These are phyloP conservation scores for Eristalinus aeneus DNA, from an alignment of 2,888 invertebrate species.

Conservation along the genomic window DNA sequence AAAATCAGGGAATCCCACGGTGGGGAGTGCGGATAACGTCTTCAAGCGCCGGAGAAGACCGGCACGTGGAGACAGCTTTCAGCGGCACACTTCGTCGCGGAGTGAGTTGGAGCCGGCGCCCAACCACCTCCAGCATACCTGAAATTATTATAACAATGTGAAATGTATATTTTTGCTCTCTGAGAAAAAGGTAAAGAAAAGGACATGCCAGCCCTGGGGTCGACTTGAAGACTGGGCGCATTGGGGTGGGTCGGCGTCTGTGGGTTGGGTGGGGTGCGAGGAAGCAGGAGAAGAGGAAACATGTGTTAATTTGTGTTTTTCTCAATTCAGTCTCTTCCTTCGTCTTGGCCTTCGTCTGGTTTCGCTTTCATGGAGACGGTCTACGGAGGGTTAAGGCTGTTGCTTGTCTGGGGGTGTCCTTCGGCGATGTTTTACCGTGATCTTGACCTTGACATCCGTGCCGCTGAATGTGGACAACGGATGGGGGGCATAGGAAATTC, in stretches of 20 bases:
- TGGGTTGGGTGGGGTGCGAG: not conserved
- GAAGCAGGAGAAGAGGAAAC: constrained; percentile 44
- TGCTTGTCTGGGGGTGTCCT: constrained; percentile 45
- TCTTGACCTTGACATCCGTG: constrained; percentile 58
- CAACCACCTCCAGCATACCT: constrained; percentile 7
- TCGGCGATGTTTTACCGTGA: constrained; percentile 40
- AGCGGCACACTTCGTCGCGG: constrained; percentile 15
- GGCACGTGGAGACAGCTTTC: constrained; percentile 68
- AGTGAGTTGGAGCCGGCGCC: not conserved
- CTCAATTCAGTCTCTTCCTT: not conserved
- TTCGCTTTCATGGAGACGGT: not conserved
- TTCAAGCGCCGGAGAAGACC: constrained; percentile 47
- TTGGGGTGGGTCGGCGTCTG: too few relatives aligned
- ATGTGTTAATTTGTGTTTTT: constrained; percentile 66
- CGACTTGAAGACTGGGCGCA: not conserved
- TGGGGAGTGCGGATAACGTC: constrained; percentile 10
- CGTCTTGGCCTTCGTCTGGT: not conserved
- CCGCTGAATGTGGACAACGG: not conserved
- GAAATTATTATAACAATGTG: constrained; percentile 60
- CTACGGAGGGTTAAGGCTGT: constrained; percentile 40
- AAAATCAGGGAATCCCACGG: constrained; percentile 66
- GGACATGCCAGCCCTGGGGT: constrained; percentile 2
- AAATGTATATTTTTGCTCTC: constrained; percentile 47
- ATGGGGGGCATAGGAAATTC: not conserved
- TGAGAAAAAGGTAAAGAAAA: constrained; percentile 36